Base-by-base conservation (phyloP, 2,888 invertebrate genomes). In the Phania funesta region DNA sequence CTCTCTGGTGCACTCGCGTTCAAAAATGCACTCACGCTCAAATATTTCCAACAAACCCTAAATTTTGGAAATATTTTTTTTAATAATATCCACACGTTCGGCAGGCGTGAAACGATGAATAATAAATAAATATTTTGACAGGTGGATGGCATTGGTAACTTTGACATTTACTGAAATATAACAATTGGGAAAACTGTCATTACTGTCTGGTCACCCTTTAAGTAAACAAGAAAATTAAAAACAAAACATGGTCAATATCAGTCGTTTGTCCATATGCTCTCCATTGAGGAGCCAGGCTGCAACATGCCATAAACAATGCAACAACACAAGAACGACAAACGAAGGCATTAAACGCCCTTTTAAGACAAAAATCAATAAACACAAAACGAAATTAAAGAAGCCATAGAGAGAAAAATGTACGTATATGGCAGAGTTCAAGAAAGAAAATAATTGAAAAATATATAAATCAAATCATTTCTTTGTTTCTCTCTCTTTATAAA, bases 341-440 rank as follows among this genome's bases (percentile, higher is more conserved):
- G 22, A 48, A 67, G 58, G 32, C 26, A 22, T 46, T 48, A 2
- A 29, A 56, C 24, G 20, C 56, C 58, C 60, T 54, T 68, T 62
- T 46, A 54, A 74, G 62, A 64, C 35, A 64, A 22, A 56, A 78
- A 78, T 78, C 71, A 71, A 71, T 78, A 78, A 67, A 35, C 29
- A 54, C 58, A 8, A 60, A 62, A 38, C 35, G 4, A 13, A 38
- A 52, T 50, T 8, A 24, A 50, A 70, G 38, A n/a, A 58, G 58
- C 58, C 46, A 41, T 73, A 52, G 29, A 65, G 56, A 64, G 35
- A 58, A 58, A 48, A n/a, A 68, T 22, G 29, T 9, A 24, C 29
- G 29, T 29, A 7, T 29, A 29, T 4, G 7, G 29, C 35, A 32
- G 16, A 62, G 54, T 35, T 26, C 11, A 29, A 50, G 29, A 56